A percentile compares a stretch with the other conserved stretches of the same genome.
These are phyloP conservation scores for Hypomecis punctinalis DNA, from an alignment of 2,888 invertebrate species.

Conservation along the genomic window DNA sequence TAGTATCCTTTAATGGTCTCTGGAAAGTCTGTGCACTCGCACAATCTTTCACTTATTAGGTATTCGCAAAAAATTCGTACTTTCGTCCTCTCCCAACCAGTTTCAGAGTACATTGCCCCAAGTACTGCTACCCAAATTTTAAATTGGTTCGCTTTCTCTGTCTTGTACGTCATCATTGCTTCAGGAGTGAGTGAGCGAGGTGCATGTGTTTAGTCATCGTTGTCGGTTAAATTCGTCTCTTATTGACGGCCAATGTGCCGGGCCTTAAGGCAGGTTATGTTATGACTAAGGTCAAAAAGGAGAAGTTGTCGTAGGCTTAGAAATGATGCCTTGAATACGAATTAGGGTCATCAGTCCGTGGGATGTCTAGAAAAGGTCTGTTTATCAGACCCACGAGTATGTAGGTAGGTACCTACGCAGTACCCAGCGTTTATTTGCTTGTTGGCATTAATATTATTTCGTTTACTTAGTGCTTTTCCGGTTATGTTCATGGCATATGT, in stretches of 20 bases:
- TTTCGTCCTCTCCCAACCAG: conserved; percentile 82
- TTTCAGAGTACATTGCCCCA: conserved; percentile 79
- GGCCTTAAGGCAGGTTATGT: conserved; percentile 83
- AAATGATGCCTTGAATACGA: conserved; percentile 45
- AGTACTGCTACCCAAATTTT: conserved; percentile 74
- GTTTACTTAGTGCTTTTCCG: neutral
- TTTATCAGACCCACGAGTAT: neutral
- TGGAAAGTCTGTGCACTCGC: conserved; percentile 48
- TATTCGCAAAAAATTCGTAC: conserved; percentile 76
- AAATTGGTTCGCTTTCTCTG: conserved; percentile 69
- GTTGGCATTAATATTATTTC: neutral
- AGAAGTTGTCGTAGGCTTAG: conserved; percentile 69
- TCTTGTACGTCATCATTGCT: conserved; percentile 48
- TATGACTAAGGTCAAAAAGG: conserved; percentile 70
- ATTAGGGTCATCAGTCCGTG: conserved; percentile 20
- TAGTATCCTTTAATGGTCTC: conserved; percentile 38
- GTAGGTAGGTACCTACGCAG: neutral
- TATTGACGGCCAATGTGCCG: conserved; percentile 72
- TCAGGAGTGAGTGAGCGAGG: conserved; percentile 58
- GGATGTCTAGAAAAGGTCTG: neutral
- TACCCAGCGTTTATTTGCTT: neutral
- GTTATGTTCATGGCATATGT: no score
- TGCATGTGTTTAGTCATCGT: conserved; percentile 65
- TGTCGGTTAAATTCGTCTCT: conserved; percentile 62
- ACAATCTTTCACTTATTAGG: conserved; percentile 70